These are phyloP conservation scores for Cephus sareptanus DNA, from an alignment of 2,888 invertebrate species.

Conservation along the genomic window DNA sequence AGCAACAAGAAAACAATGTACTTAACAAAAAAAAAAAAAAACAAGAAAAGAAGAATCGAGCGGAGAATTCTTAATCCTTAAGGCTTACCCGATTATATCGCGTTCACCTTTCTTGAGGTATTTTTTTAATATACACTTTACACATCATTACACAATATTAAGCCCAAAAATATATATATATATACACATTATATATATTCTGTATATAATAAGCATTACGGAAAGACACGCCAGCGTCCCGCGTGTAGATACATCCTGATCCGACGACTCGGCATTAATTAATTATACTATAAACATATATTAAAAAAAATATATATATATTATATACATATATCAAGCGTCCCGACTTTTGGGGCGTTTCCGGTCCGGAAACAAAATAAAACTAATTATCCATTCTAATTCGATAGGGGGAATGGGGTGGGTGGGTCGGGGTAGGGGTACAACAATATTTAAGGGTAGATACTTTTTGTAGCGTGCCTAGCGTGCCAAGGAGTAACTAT, in stretches of 20 bases:
- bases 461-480: slow-evolving; percentile 30
- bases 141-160: slow-evolving; percentile 20
- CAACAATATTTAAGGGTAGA: slow-evolving; percentile 15
- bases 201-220: slow-evolving; percentile 11
- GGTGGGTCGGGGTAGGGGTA: background rate
- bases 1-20: slow-evolving; percentile 52
- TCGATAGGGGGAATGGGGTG: background rate
- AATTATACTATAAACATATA: slow-evolving; percentile 28
- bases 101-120: slow-evolving; percentile 1
- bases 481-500: slow-evolving; percentile 32
- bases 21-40: slow-evolving; percentile 49
- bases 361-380: slow-evolving; percentile 8
- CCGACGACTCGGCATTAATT: slow-evolving; percentile 23
- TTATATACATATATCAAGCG: slow-evolving; percentile 16
- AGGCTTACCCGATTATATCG: slow-evolving; percentile 13
- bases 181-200: background rate
- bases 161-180: slow-evolving; percentile 13
- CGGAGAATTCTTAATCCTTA: slow-evolving; percentile 28
- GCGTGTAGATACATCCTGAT: slow-evolving; percentile 15
- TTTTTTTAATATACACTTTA: slow-evolving; percentile 21
- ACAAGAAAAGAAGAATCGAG: slow-evolving; percentile 31
- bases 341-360: slow-evolving; percentile 28
- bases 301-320: slow-evolving; percentile 6
- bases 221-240: slow-evolving; percentile 2
- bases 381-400: slow-evolving; percentile 5